Evolutionary conservation across 2,888 invertebrate species (phyloP).

Genomic region (Steromphala cineraria): DNA sequence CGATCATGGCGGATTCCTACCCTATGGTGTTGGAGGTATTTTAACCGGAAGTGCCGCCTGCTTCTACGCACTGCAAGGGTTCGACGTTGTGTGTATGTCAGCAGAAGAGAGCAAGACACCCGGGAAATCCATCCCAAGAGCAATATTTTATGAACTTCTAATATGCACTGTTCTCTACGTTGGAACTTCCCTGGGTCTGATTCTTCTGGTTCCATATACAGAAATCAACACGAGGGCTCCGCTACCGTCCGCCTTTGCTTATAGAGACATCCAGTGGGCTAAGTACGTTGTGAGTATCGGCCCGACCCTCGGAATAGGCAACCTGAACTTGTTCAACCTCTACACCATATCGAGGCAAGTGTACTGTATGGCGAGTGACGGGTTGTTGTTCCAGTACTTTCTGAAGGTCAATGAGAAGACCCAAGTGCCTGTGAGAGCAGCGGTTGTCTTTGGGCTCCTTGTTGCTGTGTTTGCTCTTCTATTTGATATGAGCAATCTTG

Average conservation of each 20-base stretch:
- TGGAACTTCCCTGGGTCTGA: constrained; percentile 58
- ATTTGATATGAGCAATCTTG: constrained; percentile 90
- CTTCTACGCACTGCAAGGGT: constrained; percentile 76
- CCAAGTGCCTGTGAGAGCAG: constrained; percentile 77
- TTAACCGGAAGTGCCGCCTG: constrained; percentile 75
- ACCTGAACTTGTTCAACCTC: constrained; percentile 82
- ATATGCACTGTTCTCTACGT: constrained; percentile 63
- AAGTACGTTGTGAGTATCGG: constrained; percentile 64
- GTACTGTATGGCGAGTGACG: constrained; percentile 93
- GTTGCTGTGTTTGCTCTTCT: constrained; percentile 83
- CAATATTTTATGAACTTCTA: constrained; percentile 61
- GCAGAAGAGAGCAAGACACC: constrained; percentile 75
- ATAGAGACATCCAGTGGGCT: constrained; percentile 62
- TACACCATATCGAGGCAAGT: constrained; percentile 90
- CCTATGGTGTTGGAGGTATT: constrained; percentile 67
- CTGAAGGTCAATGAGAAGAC: constrained; percentile 86
- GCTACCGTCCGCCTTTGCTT: constrained; percentile 66
- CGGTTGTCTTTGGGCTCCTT: constrained; percentile 58
- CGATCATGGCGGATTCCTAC: constrained; percentile 65
- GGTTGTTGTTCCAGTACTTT: constrained; percentile 83
- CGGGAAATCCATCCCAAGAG: constrained; percentile 72
- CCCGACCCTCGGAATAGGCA: constrained; percentile 64
- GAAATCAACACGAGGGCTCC: constrained; percentile 63
- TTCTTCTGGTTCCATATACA: constrained; percentile 64
- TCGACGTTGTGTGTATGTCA: constrained; percentile 75